Conservation (phyloP, 2,888 invertebrate species). For the Cantharis lateralis region DNA sequence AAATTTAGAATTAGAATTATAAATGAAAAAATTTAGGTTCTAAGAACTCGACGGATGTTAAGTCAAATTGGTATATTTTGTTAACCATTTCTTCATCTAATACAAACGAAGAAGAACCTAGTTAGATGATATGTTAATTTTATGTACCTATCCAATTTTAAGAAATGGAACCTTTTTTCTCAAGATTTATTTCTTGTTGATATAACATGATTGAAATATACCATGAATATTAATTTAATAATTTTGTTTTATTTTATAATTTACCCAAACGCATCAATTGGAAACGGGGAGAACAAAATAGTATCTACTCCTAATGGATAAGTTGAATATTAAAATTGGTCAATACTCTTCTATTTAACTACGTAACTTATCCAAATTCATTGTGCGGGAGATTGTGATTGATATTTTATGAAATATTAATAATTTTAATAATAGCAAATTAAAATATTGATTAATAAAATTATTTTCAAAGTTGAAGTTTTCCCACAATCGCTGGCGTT, state of each 20-base stretch:
- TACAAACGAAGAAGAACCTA: not conserved
- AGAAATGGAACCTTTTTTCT: constrained; percentile 21
- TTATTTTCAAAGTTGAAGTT: too few species aligned
- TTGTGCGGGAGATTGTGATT: too few species aligned
- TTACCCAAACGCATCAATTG: not conserved
- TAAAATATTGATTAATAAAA: too few species aligned
- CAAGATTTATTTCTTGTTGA: constrained; percentile 29
- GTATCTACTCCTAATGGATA: too few species aligned
- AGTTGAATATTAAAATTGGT: too few species aligned
- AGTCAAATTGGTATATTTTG: not conserved
- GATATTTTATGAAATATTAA: too few species aligned
- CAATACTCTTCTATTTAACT: too few species aligned
- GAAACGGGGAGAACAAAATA: too few species aligned
- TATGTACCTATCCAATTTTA: not conserved
- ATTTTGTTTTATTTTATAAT: not conserved
- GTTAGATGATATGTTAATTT: not conserved
- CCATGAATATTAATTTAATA: not conserved
- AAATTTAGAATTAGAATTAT: not conserved
- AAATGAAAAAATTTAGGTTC: not conserved
- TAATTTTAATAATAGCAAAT: too few species aligned
- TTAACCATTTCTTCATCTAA: not conserved
- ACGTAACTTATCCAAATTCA: too few species aligned
- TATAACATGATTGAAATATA: constrained; percentile 31
- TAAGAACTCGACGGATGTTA: not conserved
- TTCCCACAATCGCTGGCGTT: too few species aligned